Evolutionary conservation across 2,888 invertebrate genomes (phyloP), one percentile per base, ranked within the genome.

Genomic region (Harpalus rubripes): DNA sequence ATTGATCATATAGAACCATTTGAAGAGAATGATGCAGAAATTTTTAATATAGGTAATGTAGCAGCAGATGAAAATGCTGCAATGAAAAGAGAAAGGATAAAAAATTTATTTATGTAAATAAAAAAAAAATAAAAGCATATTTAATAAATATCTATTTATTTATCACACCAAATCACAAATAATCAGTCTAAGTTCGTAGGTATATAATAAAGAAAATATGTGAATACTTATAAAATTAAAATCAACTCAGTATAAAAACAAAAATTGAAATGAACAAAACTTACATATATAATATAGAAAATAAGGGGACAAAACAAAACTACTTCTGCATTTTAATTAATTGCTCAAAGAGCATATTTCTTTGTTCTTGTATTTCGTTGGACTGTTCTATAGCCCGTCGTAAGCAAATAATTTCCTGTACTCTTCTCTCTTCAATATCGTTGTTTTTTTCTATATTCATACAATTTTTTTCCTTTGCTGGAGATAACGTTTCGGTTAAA

Each of bases 381-480:
- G 44, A 44, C 44, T 44, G n/a, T n/a, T n/a, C n/a, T n/a, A n/a
- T n/a, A n/a, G n/a, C n/a, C n/a, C n/a, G n/a, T n/a, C n/a, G n/a
- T n/a, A n/a, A n/a, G n/a, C n/a, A n/a, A n/a, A n/a, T 44, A 44
- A 44, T 44, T 44, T 44, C 44, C 44, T 44, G 44, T 44, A 44
- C 44, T 58, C 58, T 58, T 58, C 12, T 58, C 58, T 58, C 58
- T 12, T 58, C 58, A 58, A 58, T 58, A 7, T 58, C 58, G 58
- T 12, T 58, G 58, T 12, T 58, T 58, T 12, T 58, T 58, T 12
- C 58, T 58, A 58, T 58, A 58, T 58, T 58, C 58, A 58, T 7
- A 58, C 58, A 58, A 58, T 58, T 58, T 58, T 58, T 58, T 58
- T 58, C 58, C 12, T 58, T 58, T 58, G 58, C 58, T 58, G 58